Conservation (phyloP, 2,797 vertebrate genomes). For the Poliocrania exsul region DNA sequence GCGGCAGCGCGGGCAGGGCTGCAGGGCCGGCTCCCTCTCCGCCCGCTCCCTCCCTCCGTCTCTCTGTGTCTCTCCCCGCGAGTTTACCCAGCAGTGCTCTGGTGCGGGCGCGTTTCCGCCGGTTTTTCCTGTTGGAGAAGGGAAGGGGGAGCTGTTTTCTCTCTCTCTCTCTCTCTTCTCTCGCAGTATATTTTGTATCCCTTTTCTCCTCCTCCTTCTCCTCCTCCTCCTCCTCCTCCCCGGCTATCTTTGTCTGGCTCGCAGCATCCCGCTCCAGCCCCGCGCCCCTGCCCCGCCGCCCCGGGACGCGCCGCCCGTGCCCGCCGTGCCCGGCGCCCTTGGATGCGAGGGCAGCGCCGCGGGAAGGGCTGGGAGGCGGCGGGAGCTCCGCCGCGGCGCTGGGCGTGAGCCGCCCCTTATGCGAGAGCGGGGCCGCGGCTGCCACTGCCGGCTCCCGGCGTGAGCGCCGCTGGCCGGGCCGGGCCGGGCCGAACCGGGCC, state of each 20-base stretch:
- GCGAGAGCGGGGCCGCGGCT: constrained; percentile 10
- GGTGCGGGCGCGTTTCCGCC: constrained; percentile 73
- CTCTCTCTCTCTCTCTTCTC: neutral
- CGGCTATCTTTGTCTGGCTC: constrained; percentile 73
- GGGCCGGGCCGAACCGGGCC: neutral
- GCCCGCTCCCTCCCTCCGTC: neutral
- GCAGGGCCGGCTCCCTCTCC: neutral
- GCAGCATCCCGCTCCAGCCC: constrained; percentile 31
- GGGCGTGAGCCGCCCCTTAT: neutral
- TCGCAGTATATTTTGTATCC: constrained; percentile 23
- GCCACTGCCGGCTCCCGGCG: neutral
- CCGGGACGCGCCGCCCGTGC: neutral
- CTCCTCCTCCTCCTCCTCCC: constrained; percentile 33
- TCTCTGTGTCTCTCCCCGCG: neutral
- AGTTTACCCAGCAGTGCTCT: constrained; percentile 67
- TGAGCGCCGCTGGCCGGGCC: neutral
- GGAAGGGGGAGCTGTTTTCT: constrained; percentile 72
- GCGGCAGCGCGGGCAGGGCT: neutral
- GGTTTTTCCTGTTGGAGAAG: constrained; percentile 69
- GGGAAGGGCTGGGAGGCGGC: constrained; percentile 2
- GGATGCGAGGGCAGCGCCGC: constrained; percentile 22
- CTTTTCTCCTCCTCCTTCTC: neutral
- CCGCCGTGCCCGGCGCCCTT: neutral
- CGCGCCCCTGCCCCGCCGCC: neutral
- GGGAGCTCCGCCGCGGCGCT: neutral